Percentiles rank a stretch among this genome's conserved stretches.
Evolutionary conservation across 1,140 invertebrate species (phyloP).

Genomic region (Bombus cullumanus): DNA sequence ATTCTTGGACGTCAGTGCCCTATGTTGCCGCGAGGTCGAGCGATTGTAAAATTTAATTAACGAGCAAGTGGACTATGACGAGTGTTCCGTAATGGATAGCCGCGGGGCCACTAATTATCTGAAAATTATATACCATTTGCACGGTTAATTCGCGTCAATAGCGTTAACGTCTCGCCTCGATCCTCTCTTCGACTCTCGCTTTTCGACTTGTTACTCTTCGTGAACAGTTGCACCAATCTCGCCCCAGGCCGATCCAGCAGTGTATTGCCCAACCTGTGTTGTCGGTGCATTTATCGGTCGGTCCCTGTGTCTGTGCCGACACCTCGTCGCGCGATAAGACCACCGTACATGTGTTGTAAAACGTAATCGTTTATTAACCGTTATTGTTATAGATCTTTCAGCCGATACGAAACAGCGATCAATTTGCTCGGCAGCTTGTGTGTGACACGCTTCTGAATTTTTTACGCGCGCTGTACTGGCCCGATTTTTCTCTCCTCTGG

Average conservation of each 20-base stretch:
- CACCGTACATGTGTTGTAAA: constrained; percentile 35
- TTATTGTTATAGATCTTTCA: constrained; percentile 43
- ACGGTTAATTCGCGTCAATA: constrained; percentile 26
- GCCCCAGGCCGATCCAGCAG: constrained; percentile 18
- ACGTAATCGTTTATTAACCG: constrained; percentile 40
- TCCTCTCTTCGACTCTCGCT: constrained; percentile 21
- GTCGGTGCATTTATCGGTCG: constrained; percentile 31
- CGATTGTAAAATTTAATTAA: constrained; percentile 36
- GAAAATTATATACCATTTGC: constrained; percentile 47
- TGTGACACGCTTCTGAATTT: constrained; percentile 19
- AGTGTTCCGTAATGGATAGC: constrained; percentile 18
- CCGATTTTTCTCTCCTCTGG: background rate
- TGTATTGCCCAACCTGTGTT: constrained; percentile 35
- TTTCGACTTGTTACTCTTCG: constrained; percentile 15
- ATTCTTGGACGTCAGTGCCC: background rate
- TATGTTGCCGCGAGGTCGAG: background rate
- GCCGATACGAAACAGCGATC: constrained; percentile 33
- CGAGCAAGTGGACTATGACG: constrained; percentile 12
- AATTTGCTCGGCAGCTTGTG: constrained; percentile 23
- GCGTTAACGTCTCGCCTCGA: background rate
- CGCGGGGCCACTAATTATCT: constrained; percentile 29
- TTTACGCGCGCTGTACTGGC: background rate
- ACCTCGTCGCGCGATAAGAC: constrained; percentile 39
- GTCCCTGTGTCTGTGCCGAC: constrained; percentile 21
- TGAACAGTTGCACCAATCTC: constrained; percentile 39